Percentiles rank a stretch among this genome's conserved stretches.
These are phyloP conservation scores for Heteractis magnifica DNA, from an alignment of 92 coral and sea anemone species.

Conservation along the genomic window DNA sequence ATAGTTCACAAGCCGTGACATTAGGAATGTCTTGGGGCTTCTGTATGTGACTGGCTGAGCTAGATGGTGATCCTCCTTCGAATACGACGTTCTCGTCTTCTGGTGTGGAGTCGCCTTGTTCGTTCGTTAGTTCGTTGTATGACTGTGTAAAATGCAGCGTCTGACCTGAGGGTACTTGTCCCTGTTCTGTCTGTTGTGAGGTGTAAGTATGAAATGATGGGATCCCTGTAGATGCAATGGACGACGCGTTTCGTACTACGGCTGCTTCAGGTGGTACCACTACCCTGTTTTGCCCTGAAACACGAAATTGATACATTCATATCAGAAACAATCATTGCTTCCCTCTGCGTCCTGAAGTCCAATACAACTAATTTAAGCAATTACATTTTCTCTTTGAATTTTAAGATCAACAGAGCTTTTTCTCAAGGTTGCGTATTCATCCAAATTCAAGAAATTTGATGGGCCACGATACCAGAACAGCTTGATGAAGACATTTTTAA, in stretches of 20 bases:
- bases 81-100: constrained; percentile 5
- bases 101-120: not conserved
- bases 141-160: constrained; percentile 6
- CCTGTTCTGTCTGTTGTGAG: constrained; percentile 13
- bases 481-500: too few species aligned
- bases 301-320: not conserved
- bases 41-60: not conserved
- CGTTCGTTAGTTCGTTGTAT: constrained; percentile 23
- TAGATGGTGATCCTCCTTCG: constrained; percentile 7
- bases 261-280: not conserved
- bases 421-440: too few species aligned
- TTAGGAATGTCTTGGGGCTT: constrained; percentile 11
- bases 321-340: too few species aligned
- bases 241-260: not conserved
- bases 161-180: constrained; percentile 7
- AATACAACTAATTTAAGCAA: too few species aligned
- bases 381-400: too few species aligned
- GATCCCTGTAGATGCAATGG: constrained; percentile 28
- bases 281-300: constrained; percentile 15
- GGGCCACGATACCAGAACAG: too few species aligned
- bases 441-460: too few species aligned
- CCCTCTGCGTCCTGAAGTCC: too few species aligned
- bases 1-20: constrained; percentile 18
- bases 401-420: too few species aligned
- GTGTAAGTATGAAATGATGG: constrained; percentile 25